Evolutionary conservation across 2,888 invertebrate species (phyloP), one percentile per base, ranked within the genome.

Genomic region (Cephalotes varians): DNA sequence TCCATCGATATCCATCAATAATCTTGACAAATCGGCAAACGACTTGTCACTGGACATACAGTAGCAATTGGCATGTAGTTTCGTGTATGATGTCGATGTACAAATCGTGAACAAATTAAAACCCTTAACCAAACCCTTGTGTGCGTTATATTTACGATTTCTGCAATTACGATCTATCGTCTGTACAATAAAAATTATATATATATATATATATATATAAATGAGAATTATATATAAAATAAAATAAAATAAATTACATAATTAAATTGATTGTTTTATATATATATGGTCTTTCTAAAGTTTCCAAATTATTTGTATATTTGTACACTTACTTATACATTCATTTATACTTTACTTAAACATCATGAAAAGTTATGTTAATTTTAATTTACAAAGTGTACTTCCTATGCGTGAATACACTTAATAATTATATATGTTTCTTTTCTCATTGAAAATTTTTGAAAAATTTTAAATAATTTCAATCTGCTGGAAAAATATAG

Each of bases 1-100:
- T 54, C 72, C 34, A 79, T 56, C 18, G 77, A 79, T 71, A 71
- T 9, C 44, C 77, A 79, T 79, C 71, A 79, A 77, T 77, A 77
- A 72, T 79, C 77, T 71, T 71, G 77, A 79, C 72, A 79, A 79
- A 79, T 79, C 44, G 72, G 56, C 72, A 28, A 79, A 79, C 71
- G 54, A 77, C 77, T 56, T 79, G 71, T 79, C 77, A 79, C 37
- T 44, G 18, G 44, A 21, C 34, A 79, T 79, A 34, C 44, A 79
- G 56, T 71, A 56, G 72, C 56, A 34, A 69, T 71, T 44, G 77
- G 40, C 49, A 25, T 54, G 40, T 31, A 15, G 9, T 65, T 67
- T 12, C 72, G 31, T 79, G 72, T 71, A 79, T 25, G 56, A 79
- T 67, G 51, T 76, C 76, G 21, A 40, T 56, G 56, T 79, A 79